A percentile compares a stretch with the other conserved stretches of the same genome.
phyloP scores from a whole-genome alignment of 2,797 vertebrate species.

The Crocidura indochinensis region DNA sequence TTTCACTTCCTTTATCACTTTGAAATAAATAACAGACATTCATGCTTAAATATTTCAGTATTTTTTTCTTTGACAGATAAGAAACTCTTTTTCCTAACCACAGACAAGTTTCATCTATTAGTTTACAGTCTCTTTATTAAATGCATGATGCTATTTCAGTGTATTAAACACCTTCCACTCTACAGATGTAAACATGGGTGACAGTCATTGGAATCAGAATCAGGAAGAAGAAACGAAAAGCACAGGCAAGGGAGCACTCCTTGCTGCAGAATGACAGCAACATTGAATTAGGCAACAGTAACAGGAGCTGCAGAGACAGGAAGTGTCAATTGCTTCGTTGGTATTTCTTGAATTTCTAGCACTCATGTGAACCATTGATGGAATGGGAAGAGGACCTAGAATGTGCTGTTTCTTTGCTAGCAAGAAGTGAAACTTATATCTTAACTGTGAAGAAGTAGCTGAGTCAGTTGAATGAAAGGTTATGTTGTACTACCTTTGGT shows the following conservation, averaged over 20 bases:
- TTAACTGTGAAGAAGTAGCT: slow-evolving; percentile 65
- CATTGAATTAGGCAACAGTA: slow-evolving; percentile 15
- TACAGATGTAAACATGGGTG: not conserved
- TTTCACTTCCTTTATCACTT: not conserved
- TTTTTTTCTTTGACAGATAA: slow-evolving; percentile 58
- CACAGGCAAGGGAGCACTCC: not conserved
- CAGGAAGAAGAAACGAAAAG: slow-evolving; percentile 61
- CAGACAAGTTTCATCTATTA: slow-evolving; percentile 49
- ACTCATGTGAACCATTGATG: slow-evolving; percentile 60
- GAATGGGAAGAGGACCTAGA: slow-evolving; percentile 9
- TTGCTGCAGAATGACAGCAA: not conserved
- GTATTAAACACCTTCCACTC: slow-evolving; percentile 50
- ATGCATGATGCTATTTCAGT: slow-evolving; percentile 37
- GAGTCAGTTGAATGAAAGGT: slow-evolving; percentile 57
- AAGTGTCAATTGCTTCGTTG: slow-evolving; percentile 34
- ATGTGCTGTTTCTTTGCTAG: slow-evolving; percentile 74
- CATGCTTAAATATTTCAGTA: slow-evolving; percentile 54
- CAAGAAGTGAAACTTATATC: slow-evolving; percentile 79
- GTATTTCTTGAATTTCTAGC: slow-evolving; percentile 35
- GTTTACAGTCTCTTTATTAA: slow-evolving; percentile 45
- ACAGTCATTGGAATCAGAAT: slow-evolving; percentile 30
- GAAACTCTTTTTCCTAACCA: not conserved
- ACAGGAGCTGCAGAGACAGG: slow-evolving; percentile 20
- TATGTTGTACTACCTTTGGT: slow-evolving; percentile 58
- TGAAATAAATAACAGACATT: slow-evolving; percentile 57